Evolutionary conservation across 2,888 invertebrate genomes (phyloP), one percentile per base, ranked within the genome.

Genomic region (Prenolepis imparis): DNA sequence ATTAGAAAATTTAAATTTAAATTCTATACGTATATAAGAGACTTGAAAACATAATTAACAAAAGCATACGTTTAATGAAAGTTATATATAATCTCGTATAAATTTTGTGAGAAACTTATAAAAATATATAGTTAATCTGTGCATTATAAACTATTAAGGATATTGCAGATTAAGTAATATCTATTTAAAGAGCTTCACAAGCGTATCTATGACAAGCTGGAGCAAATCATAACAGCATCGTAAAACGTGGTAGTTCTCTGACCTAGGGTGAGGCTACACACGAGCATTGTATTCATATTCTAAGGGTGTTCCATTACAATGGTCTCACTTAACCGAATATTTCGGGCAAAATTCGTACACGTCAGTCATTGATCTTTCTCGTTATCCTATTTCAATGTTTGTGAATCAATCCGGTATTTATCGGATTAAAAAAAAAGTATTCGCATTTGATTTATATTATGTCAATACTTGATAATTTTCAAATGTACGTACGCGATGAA

Each of bases 221-320:
- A 57, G 80, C 44, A 83, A 83, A 83, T 83, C 44, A 66, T 83
- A 80, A 83, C 80, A 61, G 80, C 80, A 44, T 64, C 78, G 52
- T 80, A 78, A 80, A 83, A 80, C 64, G 78, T 78, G 83, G 78
- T 83, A 83, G 55, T 83, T 83, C 83, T 70, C 78, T 18, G 24
- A 72, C 80, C 80, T 44, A 70, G 72, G 57, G 83, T 70, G 9
- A 70, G 44, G 44, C 64, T 72, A 59, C 57, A 80, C 80, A 39
- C 64, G 64, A 59, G 63, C 80, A 70, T 68, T 80, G 78, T 72
- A 80, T 63, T 68, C 77, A 68, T 36, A 36, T 52, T 55, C 78
- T 78, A 83, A 80, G 78, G 80, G 78, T 83, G 72, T 80, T 15
- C 28, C 70, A 24, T 83, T 83, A 80, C 72, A 70, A 83, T 80